A percentile compares a stretch with the other conserved stretches of the same genome.
Evolutionary conservation across 2,888 invertebrate genomes (phyloP).

Genomic region (Philaethria dido): DNA sequence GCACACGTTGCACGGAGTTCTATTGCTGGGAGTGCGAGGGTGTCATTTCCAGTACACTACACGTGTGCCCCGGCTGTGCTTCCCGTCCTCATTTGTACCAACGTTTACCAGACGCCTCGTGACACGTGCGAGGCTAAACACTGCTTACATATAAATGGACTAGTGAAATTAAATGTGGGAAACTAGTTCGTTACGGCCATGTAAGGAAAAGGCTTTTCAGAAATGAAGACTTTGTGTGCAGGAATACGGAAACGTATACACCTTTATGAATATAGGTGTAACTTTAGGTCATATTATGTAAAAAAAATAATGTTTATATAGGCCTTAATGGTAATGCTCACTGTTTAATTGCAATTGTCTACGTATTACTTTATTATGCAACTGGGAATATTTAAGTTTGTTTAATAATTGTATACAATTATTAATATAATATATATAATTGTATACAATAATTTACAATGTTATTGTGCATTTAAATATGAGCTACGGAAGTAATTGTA

Average conservation of each 20-base stretch:
- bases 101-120: conserved; percentile 65
- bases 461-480: background rate
- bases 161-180: no score
- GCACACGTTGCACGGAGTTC: conserved; percentile 89
- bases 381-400: background rate
- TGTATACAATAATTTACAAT: no score
- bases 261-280: no score
- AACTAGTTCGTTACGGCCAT: no score
- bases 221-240: background rate
- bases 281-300: no score
- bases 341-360: no score
- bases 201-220: background rate
- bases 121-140: conserved; percentile 20
- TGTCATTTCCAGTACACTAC: conserved; percentile 95
- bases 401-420: background rate
- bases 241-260: no score
- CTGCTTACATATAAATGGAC: no score
- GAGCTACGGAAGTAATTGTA: background rate
- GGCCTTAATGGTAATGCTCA: no score
- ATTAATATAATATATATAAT: no score
- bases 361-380: no score
- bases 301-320: no score
- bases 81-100: conserved; percentile 83
- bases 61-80: conserved; percentile 98
- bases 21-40: conserved; percentile 98